Conservation (phyloP, 2,113 vertebrate genomes). For the Pogonocichla stellata region DNA sequence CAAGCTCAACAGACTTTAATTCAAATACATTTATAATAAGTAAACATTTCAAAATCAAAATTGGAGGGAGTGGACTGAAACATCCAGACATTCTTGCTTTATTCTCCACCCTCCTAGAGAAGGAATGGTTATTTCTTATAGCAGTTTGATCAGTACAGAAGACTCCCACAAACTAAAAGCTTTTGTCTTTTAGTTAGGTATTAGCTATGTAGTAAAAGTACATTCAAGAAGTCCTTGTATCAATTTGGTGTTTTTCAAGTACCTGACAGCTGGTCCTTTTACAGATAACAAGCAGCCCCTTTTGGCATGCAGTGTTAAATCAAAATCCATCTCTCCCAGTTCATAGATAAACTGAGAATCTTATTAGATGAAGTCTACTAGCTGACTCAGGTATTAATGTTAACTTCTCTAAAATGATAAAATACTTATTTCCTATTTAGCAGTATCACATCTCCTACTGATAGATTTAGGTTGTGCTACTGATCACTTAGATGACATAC, state of each 20-base stretch:
- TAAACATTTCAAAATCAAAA: constrained; percentile 26
- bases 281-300: neutral
- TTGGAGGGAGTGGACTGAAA: neutral
- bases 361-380: neutral
- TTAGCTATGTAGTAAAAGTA: constrained; percentile 5
- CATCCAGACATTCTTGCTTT: neutral
- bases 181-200: neutral
- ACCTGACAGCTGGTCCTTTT: neutral
- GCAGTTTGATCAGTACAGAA: constrained; percentile 4
- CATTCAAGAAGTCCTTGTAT: constrained; percentile 30
- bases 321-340: neutral
- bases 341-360: neutral
- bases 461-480: neutral
- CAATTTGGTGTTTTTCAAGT: constrained; percentile 18
- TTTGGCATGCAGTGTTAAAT: neutral
- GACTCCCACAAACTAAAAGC: neutral
- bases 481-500: neutral
- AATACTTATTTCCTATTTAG: neutral
- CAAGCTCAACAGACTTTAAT: constrained; percentile 5
- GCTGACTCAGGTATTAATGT: neutral
- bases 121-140: neutral
- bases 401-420: neutral
- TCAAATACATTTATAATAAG: neutral
- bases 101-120: neutral
- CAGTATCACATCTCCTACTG: neutral